Evolutionary conservation across 30 jellyfish, hydroid and myxozoan genomes (phyloP), one percentile per base, ranked within the genome.

Genomic region (Nemopilema nomurai): DNA sequence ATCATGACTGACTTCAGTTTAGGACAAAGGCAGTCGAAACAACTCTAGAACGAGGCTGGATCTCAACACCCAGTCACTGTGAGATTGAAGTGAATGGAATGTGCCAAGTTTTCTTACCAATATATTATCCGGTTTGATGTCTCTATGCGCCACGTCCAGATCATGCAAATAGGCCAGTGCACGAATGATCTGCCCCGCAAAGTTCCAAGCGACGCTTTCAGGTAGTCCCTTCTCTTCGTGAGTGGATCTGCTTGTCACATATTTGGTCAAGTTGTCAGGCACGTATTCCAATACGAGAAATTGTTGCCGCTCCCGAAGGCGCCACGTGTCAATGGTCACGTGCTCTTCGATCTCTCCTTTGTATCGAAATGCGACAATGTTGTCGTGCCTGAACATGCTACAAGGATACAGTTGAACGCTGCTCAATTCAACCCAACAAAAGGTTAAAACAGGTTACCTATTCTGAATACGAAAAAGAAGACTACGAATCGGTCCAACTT

Each of bases 291-390:
- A 24, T 28, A 24, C 77, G 32, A 67, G 49, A 49, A 67, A 67
- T 67, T 13, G 1, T 24, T 67, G 77, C 21, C 49, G 50, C 13
- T 29, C 16, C 21, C 18, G 50, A 6, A 67, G 50, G 24, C 24
- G 32, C 77, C 32, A 67, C 50, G 29, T 67, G 0, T 67, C 77
- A 24, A n/a, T 18, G 4, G 1, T 26, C 50, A 20, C 4, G 3
- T n/a, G 51, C 3, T n/a, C 32, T n/a, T 67, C 49, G 24, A 67
- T 67, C 24, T 6, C 18, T 67, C 77, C 77, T 33, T 67, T 24
- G 49, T 67, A 67, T 20, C 77, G 77, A 67, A 67, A 67, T 67
- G 77, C 77, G 22, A 67, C 77, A 20, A 67, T 67, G 77, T 67
- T 67, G 32, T 24, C 77, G 32, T 67, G 77, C 49, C 77, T 67